A percentile compares a stretch with the other conserved stretches of the same genome.
Conservation (phyloP, 2,888 invertebrate genomes). For the Allacma fusca region DNA sequence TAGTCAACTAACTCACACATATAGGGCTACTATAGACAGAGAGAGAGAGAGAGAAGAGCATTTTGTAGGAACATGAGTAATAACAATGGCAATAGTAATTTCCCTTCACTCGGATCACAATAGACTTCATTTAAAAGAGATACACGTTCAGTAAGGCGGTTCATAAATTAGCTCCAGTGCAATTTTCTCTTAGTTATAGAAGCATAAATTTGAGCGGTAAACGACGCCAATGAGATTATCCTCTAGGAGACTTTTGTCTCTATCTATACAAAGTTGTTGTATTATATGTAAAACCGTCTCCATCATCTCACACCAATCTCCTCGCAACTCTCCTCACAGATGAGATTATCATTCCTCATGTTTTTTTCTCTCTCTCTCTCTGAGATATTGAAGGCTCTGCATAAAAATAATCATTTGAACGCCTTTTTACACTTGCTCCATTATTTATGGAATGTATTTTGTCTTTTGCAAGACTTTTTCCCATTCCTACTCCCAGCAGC, state of each 20-base stretch:
- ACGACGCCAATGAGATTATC: conserved; percentile 37
- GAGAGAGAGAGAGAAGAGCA: too few relatives aligned
- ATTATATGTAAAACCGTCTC: too few relatives aligned
- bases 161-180: conserved; percentile 36
- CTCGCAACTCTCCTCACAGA: too few relatives aligned
- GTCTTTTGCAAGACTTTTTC: neutral
- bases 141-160: conserved; percentile 40
- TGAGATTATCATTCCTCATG: conserved; percentile 22
- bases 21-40: too few relatives aligned
- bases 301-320: too few relatives aligned
- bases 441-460: conserved; percentile 12
- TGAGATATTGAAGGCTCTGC: conserved; percentile 25
- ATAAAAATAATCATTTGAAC: conserved; percentile 34
- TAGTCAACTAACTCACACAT: too few relatives aligned
- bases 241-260: neutral
- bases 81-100: conserved; percentile 40
- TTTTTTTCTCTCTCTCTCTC: conserved; percentile 31
- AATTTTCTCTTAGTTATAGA: conserved; percentile 43
- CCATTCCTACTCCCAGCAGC: too few relatives aligned
- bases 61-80: too few relatives aligned
- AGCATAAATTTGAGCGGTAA: conserved; percentile 40
- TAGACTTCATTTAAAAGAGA: conserved; percentile 43
- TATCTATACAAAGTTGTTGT: too few relatives aligned
- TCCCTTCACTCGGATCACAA: conserved; percentile 35
- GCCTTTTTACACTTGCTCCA: conserved; percentile 11